Base-by-base conservation (phyloP, 2,797 vertebrate species). In the Caiman crocodilus region DNA sequence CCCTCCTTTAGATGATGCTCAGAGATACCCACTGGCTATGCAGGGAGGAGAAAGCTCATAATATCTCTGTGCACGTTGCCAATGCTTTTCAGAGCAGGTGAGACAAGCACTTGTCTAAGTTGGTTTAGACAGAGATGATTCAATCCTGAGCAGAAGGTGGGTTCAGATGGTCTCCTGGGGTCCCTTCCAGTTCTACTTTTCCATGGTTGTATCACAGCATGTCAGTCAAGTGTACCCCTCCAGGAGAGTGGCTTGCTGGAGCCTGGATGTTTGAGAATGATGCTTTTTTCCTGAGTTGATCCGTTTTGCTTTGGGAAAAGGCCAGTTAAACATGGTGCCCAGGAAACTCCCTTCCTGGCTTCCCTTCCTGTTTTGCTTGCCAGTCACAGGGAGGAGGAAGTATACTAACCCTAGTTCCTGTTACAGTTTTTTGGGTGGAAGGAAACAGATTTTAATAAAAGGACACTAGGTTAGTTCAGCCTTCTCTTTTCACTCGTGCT, bases 381-480 rank as follows among this genome's bases (percentile, higher is more conserved):
- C 50, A 65, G 23, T 71, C 32, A 71, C n/a, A 13, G 67, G 67
- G 30, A 23, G 16, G 65, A 32, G 67, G 42, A 35, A 35, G 32
- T 50, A 18, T n/a, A 11, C 64, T 35, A 10, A 4, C 4, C 23
- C 74, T 17, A n/a, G 35, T n/a, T 35, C 42, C 15, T 30, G 35
- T 50, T 10, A 26, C 63, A 10, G 30, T 67, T 64, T 17, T 20
- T 50, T 50, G 42, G 42, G 42, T 9, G 42, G 42, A 50, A 63
- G 15, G 25, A 7, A 3, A 0, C 2, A 8, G 42, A 3, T 57
- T 63, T 57, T 35, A 3, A 6, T 60, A 21, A 28, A 50, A 56
- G 42, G 42, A 50, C 42, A 50, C 9, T 3, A 50, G 42, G 69
- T 11, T 25, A 59, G 16, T n/a, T 61, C 55, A 23, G 25, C 4